These are phyloP conservation scores for Eucera pruinosa DNA, from an alignment of 2,888 invertebrate species.

Conservation along the genomic window DNA sequence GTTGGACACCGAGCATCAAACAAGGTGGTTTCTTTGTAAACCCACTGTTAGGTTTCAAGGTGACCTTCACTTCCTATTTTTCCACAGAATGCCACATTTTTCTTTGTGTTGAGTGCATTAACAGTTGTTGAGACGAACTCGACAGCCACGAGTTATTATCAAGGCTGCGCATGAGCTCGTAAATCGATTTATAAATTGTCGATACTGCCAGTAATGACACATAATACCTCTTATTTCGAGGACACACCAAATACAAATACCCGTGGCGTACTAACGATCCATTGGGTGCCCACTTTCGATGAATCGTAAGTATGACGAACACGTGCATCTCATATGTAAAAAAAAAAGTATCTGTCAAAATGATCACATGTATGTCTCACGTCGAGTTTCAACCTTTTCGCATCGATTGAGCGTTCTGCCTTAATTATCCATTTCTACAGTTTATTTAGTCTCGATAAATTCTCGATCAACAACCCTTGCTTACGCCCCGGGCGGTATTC, in stretches of 20 bases:
- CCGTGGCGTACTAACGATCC: neutral
- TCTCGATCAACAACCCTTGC: slow-evolving; percentile 40
- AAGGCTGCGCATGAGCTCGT: slow-evolving; percentile 44
- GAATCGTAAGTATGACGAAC: neutral
- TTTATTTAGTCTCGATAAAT: slow-evolving; percentile 58
- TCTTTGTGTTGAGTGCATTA: slow-evolving; percentile 24
- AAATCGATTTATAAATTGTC: slow-evolving; percentile 63
- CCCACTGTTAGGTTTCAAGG: slow-evolving; percentile 22
- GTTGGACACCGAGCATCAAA: slow-evolving; percentile 18
- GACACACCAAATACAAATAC: slow-evolving; percentile 13
- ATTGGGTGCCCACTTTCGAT: neutral
- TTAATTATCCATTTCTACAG: slow-evolving; percentile 41
- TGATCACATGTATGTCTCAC: neutral
- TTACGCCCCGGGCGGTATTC: slow-evolving; percentile 33
- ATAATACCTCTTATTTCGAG: slow-evolving; percentile 18
- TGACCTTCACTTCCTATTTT: slow-evolving; percentile 45
- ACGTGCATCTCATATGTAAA: slow-evolving; percentile 12
- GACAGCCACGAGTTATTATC: slow-evolving; percentile 37
- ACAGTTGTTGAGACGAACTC: slow-evolving; percentile 32
- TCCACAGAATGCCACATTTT: slow-evolving; percentile 36
- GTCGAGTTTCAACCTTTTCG: slow-evolving; percentile 1
- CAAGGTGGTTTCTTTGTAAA: slow-evolving; percentile 1
- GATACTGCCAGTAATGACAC: slow-evolving; percentile 48
- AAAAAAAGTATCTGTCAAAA: too few relatives aligned
- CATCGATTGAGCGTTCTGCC: slow-evolving; percentile 11